phyloP scores from a whole-genome alignment of 2,797 vertebrate species.

The Melanotaenia maccullochi region DNA sequence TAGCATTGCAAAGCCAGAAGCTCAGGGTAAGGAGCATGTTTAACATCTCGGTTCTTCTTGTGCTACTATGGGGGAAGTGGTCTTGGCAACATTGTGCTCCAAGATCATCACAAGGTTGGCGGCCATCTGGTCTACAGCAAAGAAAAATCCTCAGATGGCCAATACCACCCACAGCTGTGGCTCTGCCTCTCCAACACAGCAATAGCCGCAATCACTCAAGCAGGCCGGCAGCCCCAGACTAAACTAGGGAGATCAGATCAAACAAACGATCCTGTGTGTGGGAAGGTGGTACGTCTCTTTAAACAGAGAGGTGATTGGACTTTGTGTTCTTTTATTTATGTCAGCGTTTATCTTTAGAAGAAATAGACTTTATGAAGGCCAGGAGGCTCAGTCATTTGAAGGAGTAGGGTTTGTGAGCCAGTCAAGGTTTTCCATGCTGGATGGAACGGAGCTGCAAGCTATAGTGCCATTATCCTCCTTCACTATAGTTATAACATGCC shows the following conservation, averaged over 20 bases:
- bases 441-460: conserved; percentile 23
- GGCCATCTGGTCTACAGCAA: conserved; percentile 68
- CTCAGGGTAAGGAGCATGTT: conserved; percentile 60
- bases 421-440: conserved; percentile 57
- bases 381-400: conserved; percentile 51
- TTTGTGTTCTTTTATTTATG: conserved; percentile 67
- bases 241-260: conserved; percentile 57
- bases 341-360: conserved; percentile 61
- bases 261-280: conserved; percentile 55
- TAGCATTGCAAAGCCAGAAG: conserved; percentile 46
- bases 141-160: conserved; percentile 63
- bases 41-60: conserved; percentile 70
- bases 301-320: conserved; percentile 62
- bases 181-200: conserved; percentile 41
- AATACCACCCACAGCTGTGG: conserved; percentile 62
- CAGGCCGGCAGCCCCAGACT: conserved; percentile 29
- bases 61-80: conserved; percentile 30
- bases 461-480: conserved; percentile 55
- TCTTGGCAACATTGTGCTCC: conserved; percentile 54
- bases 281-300: conserved; percentile 61
- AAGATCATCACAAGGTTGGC: conserved; percentile 75
- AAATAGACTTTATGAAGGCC: conserved; percentile 61
- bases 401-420: conserved; percentile 62
- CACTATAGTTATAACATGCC: conserved; percentile 41
- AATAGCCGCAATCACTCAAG: conserved; percentile 44